Base-by-base conservation (phyloP, 2,113 vertebrate species). In the Serilophus lunatus region DNA sequence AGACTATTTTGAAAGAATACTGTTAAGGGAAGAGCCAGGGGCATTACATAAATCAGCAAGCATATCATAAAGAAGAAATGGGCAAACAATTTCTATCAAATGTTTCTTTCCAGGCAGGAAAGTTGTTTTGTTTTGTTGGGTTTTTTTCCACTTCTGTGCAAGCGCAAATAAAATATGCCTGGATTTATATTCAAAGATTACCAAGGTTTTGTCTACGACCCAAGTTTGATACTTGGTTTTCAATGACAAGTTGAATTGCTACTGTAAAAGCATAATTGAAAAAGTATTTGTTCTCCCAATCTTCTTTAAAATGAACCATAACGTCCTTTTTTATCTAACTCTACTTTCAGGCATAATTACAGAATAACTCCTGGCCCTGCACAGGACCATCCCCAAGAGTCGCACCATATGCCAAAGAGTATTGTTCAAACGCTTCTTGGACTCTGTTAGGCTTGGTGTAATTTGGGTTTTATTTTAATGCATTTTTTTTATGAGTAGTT, bases 11-110 rank as follows among this genome's bases (percentile, higher is more conserved):
- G 24, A 42, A 83, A 83, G 25, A 26, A 42, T 22, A 45, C 2
- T 3, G 0, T 68, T 42, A 54, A 6, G 19, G 33, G 13, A 57
- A 45, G 13, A 44, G 6, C 12, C 3, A 1, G 9, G 10, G 15
- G 1, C 25, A n/a, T 77, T 68, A n/a, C 19, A 38, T 45, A 66
- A 76, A 44, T n/a, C n/a, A 72, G 4, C 12, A 77, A 63, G 28
- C 13, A 63, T 6, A 68, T 71, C 4, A 15, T 24, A 71, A 82
- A 84, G 16, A 44, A 78, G 15, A 84, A 82, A 72, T 29, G 3
- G 6, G 10, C 38, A 57, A 81, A 59, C 6, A 61, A 28, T 85
- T 85, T 78, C 10, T 22, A 60, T 13, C 2, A 77, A 74, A 51
- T 33, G 2, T 54, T 65, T 82, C 10, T 88, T 74, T 74, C 9